Evolutionary conservation across 2,113 vertebrate species (phyloP).

Genomic region (Podiceps cristatus): DNA sequence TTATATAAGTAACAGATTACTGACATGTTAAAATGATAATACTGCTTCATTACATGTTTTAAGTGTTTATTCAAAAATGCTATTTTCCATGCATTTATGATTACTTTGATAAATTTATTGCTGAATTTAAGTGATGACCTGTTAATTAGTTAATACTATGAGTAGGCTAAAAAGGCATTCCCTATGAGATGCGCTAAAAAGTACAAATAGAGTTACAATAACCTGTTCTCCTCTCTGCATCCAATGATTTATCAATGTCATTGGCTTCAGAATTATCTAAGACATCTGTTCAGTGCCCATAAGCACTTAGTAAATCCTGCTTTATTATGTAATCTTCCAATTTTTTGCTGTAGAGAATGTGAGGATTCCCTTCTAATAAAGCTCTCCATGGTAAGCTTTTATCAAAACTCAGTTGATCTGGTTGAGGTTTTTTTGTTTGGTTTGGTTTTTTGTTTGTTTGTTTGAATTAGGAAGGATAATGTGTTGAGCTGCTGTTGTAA

Average conservation of each 20-base stretch:
- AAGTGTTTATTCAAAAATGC: neutral
- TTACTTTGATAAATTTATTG: neutral
- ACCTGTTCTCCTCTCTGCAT: neutral
- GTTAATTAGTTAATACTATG: neutral
- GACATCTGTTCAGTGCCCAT: conserved; percentile 17
- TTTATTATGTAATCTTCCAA: neutral
- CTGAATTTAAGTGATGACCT: neutral
- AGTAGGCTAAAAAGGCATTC: neutral
- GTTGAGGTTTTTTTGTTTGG: rapidly evolving
- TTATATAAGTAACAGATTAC: neutral
- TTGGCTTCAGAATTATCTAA: neutral
- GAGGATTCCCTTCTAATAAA: neutral
- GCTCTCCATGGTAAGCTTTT: neutral
- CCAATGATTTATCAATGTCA: neutral
- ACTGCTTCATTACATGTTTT: neutral
- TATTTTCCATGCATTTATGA: neutral
- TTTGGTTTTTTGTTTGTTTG: neutral
- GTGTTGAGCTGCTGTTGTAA: neutral
- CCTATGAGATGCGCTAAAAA: neutral
- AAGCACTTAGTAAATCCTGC: conserved; percentile 28
- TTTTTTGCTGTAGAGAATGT: conserved; percentile 2
- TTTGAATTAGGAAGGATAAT: neutral
- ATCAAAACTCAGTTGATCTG: neutral
- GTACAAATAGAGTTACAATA: neutral
- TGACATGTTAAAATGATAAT: neutral